A percentile compares a stretch with the other conserved stretches of the same genome.
phyloP scores from a whole-genome alignment of 1,140 invertebrate genomes.

The Aleiodes sp. region DNA sequence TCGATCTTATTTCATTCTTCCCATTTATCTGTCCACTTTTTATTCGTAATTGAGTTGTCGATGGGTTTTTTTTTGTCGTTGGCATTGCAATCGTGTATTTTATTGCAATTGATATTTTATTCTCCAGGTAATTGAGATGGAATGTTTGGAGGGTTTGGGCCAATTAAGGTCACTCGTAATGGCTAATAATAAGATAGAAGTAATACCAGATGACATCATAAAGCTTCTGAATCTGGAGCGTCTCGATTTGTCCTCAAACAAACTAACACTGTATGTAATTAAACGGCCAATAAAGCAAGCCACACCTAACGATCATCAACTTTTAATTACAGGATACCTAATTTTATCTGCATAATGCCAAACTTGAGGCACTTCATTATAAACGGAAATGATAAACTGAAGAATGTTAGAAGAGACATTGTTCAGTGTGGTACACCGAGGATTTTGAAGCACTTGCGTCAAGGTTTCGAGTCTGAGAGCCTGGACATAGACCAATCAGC shows the following conservation, averaged over 20 bases:
- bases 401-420: constrained; percentile 79
- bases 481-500: constrained; percentile 50
- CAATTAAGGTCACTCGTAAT: constrained; percentile 80
- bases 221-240: constrained; percentile 78
- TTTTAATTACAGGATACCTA: constrained; percentile 81
- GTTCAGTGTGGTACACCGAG: constrained; percentile 82
- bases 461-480: constrained; percentile 66
- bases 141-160: constrained; percentile 74
- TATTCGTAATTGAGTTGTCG: too few species aligned
- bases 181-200: constrained; percentile 77
- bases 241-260: constrained; percentile 86
- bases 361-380: constrained; percentile 84
- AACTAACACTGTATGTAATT: constrained; percentile 72
- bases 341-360: constrained; percentile 76
- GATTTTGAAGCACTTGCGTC: constrained; percentile 82
- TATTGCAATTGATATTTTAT: too few species aligned
- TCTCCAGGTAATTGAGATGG: constrained; percentile 72
- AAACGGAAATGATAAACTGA: constrained; percentile 83
- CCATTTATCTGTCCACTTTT: too few species aligned
- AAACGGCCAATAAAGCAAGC: constrained; percentile 1
- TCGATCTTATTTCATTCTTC: too few species aligned
- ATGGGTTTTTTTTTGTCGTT: too few species aligned
- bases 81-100: too few species aligned
- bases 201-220: constrained; percentile 81
- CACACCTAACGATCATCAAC: background rate